A percentile compares a stretch with the other conserved stretches of the same genome.
Evolutionary conservation across 2,113 vertebrate genomes (phyloP).

Genomic region (Turdus rufiventris): DNA sequence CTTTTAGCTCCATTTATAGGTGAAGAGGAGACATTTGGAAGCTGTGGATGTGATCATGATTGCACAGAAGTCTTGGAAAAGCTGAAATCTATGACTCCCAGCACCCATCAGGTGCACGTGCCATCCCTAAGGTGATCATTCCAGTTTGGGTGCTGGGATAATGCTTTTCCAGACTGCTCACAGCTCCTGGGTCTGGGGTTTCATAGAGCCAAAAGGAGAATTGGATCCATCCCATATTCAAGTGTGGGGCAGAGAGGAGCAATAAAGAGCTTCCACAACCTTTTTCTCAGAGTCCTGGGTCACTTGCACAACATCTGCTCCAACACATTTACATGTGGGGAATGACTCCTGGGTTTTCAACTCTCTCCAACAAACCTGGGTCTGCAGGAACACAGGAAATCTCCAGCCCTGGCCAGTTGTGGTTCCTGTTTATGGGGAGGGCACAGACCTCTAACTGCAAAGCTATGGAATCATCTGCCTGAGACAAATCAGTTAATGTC

Average conservation of each 20-base stretch:
- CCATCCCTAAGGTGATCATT: neutral
- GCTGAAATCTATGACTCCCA: neutral
- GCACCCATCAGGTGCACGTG: too few relatives aligned
- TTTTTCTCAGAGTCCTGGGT: neutral
- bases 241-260: neutral
- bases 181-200: neutral
- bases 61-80: neutral
- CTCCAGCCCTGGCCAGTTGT: neutral
- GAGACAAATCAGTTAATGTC: neutral
- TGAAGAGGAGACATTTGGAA: neutral
- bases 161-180: neutral
- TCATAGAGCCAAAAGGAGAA: neutral
- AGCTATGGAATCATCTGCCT: neutral
- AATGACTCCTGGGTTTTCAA: neutral
- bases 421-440: neutral
- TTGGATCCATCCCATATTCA: neutral
- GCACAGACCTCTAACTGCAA: neutral
- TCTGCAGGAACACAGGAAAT: neutral
- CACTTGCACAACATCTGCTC: neutral
- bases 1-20: neutral
- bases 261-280: neutral
- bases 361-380: neutral
- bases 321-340: neutral
- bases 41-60: neutral
- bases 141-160: neutral